Percentiles rank a stretch among this genome's conserved stretches.
These are phyloP conservation scores for Bilobella aurantiaca DNA, from an alignment of 1,140 invertebrate species.

Conservation along the genomic window DNA sequence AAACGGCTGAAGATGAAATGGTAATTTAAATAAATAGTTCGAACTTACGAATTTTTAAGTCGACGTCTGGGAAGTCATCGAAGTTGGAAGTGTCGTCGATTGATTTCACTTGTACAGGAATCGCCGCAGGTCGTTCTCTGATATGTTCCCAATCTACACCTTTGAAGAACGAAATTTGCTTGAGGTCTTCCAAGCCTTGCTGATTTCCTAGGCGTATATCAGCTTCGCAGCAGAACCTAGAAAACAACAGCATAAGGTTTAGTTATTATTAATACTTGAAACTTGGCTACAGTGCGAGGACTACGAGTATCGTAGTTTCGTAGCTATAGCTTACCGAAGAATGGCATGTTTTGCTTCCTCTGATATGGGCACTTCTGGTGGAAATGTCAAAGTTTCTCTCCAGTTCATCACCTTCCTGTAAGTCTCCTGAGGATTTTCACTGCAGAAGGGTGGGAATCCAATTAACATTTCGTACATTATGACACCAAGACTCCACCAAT, in stretches of 20 bases:
- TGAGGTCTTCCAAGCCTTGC: constrained; percentile 77
- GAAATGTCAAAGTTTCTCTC: constrained; percentile 94
- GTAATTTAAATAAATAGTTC: not conserved
- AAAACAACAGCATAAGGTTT: not conserved
- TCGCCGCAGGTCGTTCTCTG: constrained; percentile 91
- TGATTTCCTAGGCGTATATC: constrained; percentile 83
- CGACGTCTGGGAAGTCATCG: constrained; percentile 98
- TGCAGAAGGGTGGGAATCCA: constrained; percentile 98
- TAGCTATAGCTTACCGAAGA: constrained; percentile 41
- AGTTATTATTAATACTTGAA: too few relatives aligned
- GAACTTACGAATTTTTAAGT: constrained; percentile 91
- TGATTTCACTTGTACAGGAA: constrained; percentile 53
- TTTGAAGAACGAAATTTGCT: constrained; percentile 71
- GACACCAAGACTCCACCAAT: constrained; percentile 99
- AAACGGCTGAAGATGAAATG: not conserved
- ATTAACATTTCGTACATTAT: constrained; percentile 99
- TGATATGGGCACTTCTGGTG: constrained; percentile 96
- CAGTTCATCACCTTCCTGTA: constrained; percentile 99
- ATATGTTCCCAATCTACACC: constrained; percentile 94
- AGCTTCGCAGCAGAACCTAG: constrained; percentile 82
- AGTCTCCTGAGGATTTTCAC: constrained; percentile 97
- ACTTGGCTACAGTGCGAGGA: too few relatives aligned
- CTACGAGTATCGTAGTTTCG: too few relatives aligned
- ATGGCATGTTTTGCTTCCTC: constrained; percentile 81
- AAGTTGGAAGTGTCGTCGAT: constrained; percentile 96